Conservation (phyloP, 2,797 vertebrate species). For the Ceryle rudis region DNA sequence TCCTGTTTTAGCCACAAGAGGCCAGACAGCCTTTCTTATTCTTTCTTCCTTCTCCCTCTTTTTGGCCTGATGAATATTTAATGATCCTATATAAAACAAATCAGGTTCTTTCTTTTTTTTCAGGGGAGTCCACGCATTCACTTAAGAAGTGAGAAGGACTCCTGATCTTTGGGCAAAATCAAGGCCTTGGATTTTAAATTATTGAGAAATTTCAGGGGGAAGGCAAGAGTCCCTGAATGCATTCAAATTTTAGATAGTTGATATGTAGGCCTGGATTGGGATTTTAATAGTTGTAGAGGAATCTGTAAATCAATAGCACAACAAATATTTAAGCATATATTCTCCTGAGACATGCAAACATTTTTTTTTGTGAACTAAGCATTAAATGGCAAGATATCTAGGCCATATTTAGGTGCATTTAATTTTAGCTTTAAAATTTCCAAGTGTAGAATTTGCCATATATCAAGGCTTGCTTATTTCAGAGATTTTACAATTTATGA, state of each 20-base stretch:
- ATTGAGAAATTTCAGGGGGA: background rate
- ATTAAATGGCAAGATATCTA: background rate
- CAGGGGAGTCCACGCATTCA: background rate
- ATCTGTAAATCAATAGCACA: background rate
- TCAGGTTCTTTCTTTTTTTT: background rate
- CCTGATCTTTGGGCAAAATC: background rate
- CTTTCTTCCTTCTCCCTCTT: background rate
- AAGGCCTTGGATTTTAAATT: background rate
- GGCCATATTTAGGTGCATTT: background rate
- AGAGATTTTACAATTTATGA: background rate
- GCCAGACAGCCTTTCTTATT: background rate
- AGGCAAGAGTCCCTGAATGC: background rate
- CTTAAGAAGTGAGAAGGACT: background rate
- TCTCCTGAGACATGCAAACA: background rate
- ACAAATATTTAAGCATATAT: background rate
- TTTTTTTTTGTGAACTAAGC: background rate
- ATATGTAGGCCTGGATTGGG: background rate
- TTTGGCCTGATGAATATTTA: conserved; percentile 25
- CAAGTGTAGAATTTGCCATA: background rate
- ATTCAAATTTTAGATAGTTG: background rate
- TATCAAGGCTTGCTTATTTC: background rate
- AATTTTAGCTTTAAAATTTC: background rate
- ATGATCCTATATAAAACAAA: background rate
- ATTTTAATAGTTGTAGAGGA: background rate
- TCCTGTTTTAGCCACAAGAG: background rate